A percentile compares a stretch with the other conserved stretches of the same genome.
Conservation (phyloP, 2,888 invertebrate genomes). For the Rotaria sp. region DNA sequence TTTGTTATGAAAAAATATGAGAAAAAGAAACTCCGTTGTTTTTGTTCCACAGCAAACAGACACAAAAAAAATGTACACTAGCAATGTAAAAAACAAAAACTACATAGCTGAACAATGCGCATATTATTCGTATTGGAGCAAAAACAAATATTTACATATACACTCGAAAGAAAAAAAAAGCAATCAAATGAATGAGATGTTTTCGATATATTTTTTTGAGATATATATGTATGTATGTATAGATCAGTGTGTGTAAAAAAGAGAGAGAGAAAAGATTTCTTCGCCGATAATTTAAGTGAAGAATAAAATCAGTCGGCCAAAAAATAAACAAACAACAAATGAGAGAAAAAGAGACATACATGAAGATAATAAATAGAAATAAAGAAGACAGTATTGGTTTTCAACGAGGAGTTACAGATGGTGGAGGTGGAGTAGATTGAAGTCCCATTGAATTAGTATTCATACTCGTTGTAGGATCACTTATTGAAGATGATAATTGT, state of each 20-base stretch:
- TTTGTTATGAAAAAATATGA: background rate
- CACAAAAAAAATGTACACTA: background rate
- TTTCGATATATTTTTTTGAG: background rate
- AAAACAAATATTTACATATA: background rate
- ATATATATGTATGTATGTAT: background rate
- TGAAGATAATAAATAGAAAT: slow-evolving; percentile 13
- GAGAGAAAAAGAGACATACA: background rate
- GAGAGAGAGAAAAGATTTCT: background rate
- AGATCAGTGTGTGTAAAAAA: background rate
- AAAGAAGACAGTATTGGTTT: background rate
- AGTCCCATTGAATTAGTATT: background rate
- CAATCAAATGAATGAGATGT: background rate
- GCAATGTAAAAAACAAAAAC: slow-evolving; percentile 8
- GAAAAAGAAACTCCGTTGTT: background rate
- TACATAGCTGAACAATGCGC: background rate
- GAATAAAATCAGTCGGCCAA: slow-evolving; percentile 22
- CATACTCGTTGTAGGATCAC: background rate
- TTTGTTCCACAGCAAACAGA: slow-evolving; percentile 22
- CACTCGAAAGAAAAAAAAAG: background rate
- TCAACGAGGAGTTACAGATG: background rate
- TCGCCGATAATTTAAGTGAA: slow-evolving; percentile 8
- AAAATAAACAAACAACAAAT: background rate
- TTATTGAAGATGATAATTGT: background rate
- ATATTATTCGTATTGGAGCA: background rate
- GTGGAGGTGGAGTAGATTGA: background rate